Evolutionary conservation across 2,797 vertebrate species (phyloP).

Genomic region (Enteromius viviparus): DNA sequence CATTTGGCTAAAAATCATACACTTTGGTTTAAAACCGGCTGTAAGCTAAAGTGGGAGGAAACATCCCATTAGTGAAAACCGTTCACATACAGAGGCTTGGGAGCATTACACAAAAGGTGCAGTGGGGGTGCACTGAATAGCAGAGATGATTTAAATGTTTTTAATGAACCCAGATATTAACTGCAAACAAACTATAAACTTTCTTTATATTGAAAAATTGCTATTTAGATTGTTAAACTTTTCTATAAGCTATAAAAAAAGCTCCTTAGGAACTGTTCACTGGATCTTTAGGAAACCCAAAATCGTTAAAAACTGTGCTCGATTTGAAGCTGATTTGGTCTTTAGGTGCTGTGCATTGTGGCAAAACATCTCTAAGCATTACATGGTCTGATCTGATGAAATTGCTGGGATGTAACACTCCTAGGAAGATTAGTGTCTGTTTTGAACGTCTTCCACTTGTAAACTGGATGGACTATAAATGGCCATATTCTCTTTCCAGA

Average conservation of each 20-base stretch:
- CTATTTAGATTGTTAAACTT: not conserved
- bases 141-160: not conserved
- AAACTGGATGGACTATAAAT: no score
- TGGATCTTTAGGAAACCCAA: not conserved
- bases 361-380: no score
- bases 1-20: slow-evolving; percentile 3
- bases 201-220: not conserved
- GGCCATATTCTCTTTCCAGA: no score
- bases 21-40: slow-evolving; percentile 12
- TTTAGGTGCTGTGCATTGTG: no score
- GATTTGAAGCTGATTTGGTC: no score
- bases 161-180: not conserved
- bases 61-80: slow-evolving; percentile 22
- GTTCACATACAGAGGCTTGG: slow-evolving; percentile 21
- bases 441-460: no score
- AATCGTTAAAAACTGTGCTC: not conserved
- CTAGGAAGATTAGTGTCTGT: no score
- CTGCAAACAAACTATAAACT: not conserved
- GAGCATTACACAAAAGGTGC: slow-evolving; percentile 7
- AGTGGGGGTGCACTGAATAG: not conserved
- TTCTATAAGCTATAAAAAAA: not conserved
- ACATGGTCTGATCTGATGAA: no score
- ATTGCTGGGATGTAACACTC: no score
- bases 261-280: not conserved
- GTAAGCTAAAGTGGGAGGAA: slow-evolving; percentile 21